Evolutionary conservation across 2,888 invertebrate species (phyloP).

Genomic region (Bembecia ichneumoniformis): DNA sequence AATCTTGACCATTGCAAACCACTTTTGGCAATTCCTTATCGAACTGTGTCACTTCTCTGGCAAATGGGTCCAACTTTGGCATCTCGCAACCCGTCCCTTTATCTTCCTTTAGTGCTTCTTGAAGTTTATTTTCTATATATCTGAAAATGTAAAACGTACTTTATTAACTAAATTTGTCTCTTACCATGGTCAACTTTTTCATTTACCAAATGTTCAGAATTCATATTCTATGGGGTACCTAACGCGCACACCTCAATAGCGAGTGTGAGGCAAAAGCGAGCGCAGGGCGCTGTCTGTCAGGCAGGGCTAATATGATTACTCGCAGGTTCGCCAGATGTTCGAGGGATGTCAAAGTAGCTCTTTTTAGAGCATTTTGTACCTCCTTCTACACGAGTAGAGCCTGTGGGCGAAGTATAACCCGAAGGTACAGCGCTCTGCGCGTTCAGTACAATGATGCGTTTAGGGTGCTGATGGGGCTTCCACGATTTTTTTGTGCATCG

Average conservation of each 20-base stretch:
- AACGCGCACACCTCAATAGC: too few species aligned
- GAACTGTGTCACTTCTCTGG: conserved; percentile 82
- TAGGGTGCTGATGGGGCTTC: too few species aligned
- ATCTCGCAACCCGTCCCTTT: conserved; percentile 53
- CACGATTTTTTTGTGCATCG: too few species aligned
- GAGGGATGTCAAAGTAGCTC: too few species aligned
- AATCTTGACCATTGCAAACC: conserved; percentile 78
- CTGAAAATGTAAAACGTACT: conserved; percentile 20
- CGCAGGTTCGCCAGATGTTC: neutral
- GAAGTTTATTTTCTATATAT: conserved; percentile 41
- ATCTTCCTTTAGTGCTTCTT: conserved; percentile 42
- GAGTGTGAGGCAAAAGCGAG: too few species aligned
- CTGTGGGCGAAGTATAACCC: too few species aligned
- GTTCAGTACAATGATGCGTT: too few species aligned
- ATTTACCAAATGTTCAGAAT: neutral
- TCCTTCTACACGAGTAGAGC: too few species aligned
- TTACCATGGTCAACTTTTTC: neutral
- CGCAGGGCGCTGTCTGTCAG: neutral
- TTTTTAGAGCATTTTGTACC: too few species aligned
- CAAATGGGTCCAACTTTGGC: conserved; percentile 61
- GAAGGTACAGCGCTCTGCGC: too few species aligned
- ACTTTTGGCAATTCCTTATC: conserved; percentile 75
- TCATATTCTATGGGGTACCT: too few species aligned
- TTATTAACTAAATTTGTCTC: neutral
- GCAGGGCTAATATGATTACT: neutral